Conservation (phyloP, 2,113 vertebrate genomes). For the Oreocharis arfaki region DNA sequence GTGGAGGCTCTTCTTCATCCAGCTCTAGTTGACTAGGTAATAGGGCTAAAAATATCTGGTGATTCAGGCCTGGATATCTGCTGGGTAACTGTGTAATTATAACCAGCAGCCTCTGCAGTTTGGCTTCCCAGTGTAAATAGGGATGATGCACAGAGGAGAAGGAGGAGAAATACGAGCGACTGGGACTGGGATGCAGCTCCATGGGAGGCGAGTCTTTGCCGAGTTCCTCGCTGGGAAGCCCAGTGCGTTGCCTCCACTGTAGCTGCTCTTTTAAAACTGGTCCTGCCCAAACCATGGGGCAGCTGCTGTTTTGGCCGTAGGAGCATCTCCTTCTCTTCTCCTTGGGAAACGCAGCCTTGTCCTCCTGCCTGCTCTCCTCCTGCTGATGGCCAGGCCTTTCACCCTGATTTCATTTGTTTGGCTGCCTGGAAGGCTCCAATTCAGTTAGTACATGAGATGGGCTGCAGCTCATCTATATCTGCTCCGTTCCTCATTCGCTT, state of each 20-base stretch:
- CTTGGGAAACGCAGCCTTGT: neutral
- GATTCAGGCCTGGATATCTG: constrained; percentile 67
- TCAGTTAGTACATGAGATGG: constrained; percentile 18
- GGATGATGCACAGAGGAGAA: constrained; percentile 29
- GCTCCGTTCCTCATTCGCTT: constrained; percentile 22
- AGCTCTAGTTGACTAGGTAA: constrained; percentile 64
- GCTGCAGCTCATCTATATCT: constrained; percentile 24
- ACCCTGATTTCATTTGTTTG: constrained; percentile 23
- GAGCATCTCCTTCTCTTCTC: constrained; percentile 34
- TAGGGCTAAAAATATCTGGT: constrained; percentile 69
- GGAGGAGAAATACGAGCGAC: constrained; percentile 14
- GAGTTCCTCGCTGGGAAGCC: neutral
- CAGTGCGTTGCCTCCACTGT: neutral
- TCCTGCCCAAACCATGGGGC: neutral
- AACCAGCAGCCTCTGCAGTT: constrained; percentile 59
- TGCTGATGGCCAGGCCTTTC: constrained; percentile 25
- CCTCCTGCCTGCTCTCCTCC: neutral
- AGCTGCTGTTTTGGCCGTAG: neutral
- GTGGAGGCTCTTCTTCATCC: constrained; percentile 59
- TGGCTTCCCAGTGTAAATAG: constrained; percentile 48
- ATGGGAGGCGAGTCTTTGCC: neutral
- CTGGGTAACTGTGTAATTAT: constrained; percentile 65
- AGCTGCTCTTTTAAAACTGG: constrained; percentile 2
- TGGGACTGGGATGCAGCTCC: neutral
- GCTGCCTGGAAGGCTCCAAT: constrained; percentile 51